Evolutionary conservation across 2,113 vertebrate genomes (phyloP).

Genomic region (Zootoca vivipara): DNA sequence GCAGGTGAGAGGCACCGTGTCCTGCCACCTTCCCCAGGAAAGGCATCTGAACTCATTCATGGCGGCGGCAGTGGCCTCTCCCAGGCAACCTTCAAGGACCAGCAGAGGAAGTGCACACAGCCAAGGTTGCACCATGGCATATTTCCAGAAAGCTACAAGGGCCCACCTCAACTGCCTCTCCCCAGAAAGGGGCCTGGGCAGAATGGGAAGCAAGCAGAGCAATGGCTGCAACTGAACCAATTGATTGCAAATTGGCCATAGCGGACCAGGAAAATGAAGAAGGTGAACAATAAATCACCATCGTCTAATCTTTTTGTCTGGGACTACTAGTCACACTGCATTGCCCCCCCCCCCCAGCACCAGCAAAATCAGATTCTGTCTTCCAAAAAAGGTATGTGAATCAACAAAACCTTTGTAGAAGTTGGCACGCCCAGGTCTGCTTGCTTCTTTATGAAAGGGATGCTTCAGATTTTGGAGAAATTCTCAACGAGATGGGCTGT

Average conservation of each 20-base stretch:
- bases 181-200: neutral
- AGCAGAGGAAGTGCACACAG: neutral
- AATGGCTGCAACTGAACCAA: neutral
- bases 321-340: neutral
- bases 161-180: neutral
- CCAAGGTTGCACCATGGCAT: no score
- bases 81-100: neutral
- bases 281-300: neutral
- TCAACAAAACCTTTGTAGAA: neutral
- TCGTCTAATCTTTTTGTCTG: neutral
- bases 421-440: neutral
- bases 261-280: neutral
- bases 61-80: neutral
- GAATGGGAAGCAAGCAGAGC: neutral
- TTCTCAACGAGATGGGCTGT: neutral
- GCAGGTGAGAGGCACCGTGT: neutral
- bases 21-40: no score
- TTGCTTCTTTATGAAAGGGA: neutral
- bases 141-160: neutral
- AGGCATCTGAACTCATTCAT: neutral
- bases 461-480: neutral
- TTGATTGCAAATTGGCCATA: neutral
- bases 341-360: neutral
- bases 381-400: neutral
- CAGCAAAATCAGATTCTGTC: neutral